Evolutionary conservation across 92 coral and sea anemone genomes (phyloP).

Genomic region (Siderastrea siderea): DNA sequence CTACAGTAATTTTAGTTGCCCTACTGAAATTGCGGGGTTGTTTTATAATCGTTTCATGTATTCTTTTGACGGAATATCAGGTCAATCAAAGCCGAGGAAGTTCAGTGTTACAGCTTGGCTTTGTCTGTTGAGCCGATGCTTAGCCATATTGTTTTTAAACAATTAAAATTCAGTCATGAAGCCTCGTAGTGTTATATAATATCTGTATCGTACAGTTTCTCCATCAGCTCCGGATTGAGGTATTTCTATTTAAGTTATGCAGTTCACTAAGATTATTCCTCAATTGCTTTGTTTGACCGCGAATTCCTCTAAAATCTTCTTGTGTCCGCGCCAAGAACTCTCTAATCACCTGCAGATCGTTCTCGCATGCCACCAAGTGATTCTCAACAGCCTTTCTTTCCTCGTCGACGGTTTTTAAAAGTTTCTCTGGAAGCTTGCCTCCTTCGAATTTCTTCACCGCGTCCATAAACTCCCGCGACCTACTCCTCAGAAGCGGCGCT

Average conservation of each 20-base stretch:
- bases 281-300: slow-evolving; percentile 25
- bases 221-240: background rate
- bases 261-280: slow-evolving; percentile 11
- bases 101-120: too few species aligned
- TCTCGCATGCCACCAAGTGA: slow-evolving; percentile 15
- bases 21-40: too few species aligned
- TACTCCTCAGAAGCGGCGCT: slow-evolving; percentile 36
- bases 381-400: slow-evolving; percentile 21
- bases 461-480: slow-evolving; percentile 59
- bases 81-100: too few species aligned
- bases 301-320: slow-evolving; percentile 44
- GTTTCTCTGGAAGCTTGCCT: slow-evolving; percentile 52
- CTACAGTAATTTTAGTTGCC: too few species aligned
- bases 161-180: background rate
- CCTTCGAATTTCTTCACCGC: slow-evolving; percentile 57
- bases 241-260: slow-evolving; percentile 10
- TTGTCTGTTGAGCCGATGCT: background rate
- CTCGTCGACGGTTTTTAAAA: slow-evolving; percentile 49
- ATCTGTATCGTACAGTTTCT: background rate
- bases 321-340: slow-evolving; percentile 29
- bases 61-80: too few species aligned
- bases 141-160: background rate
- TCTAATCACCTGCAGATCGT: slow-evolving; percentile 33
- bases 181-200: background rate
- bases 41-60: too few species aligned